Evolutionary conservation across 1,140 invertebrate species (phyloP).

Genomic region (Zaprionus camerounensis): DNA sequence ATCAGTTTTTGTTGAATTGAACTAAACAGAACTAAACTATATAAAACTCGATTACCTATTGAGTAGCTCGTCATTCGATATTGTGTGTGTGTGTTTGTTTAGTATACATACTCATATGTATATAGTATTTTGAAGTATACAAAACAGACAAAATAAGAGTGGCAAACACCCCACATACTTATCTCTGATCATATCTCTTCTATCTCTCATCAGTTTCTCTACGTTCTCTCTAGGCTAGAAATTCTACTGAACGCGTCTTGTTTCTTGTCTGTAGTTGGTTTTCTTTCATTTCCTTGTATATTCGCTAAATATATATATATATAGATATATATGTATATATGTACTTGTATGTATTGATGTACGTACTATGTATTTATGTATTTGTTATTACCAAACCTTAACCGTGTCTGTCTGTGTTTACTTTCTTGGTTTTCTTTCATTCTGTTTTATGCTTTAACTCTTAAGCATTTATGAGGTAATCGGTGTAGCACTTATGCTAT

Average conservation of each 20-base stretch:
- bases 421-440: not conserved
- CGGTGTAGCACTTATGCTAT: slow-evolving; percentile 82
- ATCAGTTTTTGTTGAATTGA: slow-evolving; percentile 3
- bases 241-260: slow-evolving; percentile 44
- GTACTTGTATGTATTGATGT: slow-evolving; percentile 55
- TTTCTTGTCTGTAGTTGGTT: slow-evolving; percentile 40
- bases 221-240: slow-evolving; percentile 35
- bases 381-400: slow-evolving; percentile 68
- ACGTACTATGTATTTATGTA: slow-evolving; percentile 53
- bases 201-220: slow-evolving; percentile 18
- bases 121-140: slow-evolving; percentile 1
- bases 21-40: slow-evolving; percentile 20
- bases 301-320: slow-evolving; percentile 64
- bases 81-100: not conserved
- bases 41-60: slow-evolving; percentile 46
- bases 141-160: slow-evolving; percentile 3
- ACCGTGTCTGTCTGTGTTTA: slow-evolving; percentile 35
- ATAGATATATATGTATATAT: slow-evolving; percentile 55
- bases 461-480: slow-evolving; percentile 81
- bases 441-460: slow-evolving; percentile 51
- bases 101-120: slow-evolving; percentile 3
- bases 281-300: slow-evolving; percentile 55
- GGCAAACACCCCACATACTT: slow-evolving; percentile 10
- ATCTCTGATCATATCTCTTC: not conserved
- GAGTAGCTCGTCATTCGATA: slow-evolving; percentile 47